phyloP scores from a whole-genome alignment of 1,140 invertebrate species.

The Diorhabda carinulata region DNA sequence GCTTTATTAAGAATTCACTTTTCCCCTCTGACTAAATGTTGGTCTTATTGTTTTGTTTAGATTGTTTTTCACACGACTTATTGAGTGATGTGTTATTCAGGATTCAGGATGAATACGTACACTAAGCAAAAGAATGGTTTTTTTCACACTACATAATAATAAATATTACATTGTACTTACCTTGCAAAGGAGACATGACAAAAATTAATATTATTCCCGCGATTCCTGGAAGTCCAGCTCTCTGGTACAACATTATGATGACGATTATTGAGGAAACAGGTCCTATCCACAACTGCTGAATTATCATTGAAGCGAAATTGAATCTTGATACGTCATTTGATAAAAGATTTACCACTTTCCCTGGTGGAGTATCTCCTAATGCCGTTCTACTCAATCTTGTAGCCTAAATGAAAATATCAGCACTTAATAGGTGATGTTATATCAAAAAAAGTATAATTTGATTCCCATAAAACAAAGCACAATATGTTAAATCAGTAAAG shows the following conservation, averaged over 20 bases:
- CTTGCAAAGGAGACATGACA: constrained; percentile 69
- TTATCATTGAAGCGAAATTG: constrained; percentile 57
- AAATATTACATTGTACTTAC: constrained; percentile 41
- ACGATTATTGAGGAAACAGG: constrained; percentile 61
- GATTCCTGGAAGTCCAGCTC: constrained; percentile 62
- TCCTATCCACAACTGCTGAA: constrained; percentile 63
- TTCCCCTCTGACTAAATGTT: too few relatives aligned
- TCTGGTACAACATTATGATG: constrained; percentile 59
- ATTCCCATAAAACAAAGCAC: too few relatives aligned
- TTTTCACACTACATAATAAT: neutral
- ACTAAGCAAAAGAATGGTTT: neutral
- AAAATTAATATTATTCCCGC: constrained; percentile 67
- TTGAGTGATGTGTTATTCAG: constrained; percentile 37
- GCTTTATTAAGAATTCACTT: too few relatives aligned
- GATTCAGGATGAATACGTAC: neutral
- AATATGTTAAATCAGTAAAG: too few relatives aligned
- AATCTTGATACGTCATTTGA: constrained; percentile 73
- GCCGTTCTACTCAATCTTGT: constrained; percentile 61
- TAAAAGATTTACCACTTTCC: constrained; percentile 80
- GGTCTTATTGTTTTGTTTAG: too few relatives aligned
- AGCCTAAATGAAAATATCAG: constrained; percentile 42
- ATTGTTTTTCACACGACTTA: neutral
- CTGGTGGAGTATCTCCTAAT: constrained; percentile 70
- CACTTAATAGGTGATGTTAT: too few relatives aligned
- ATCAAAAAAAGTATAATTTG: too few relatives aligned